Conservation (phyloP, 1,140 invertebrate genomes). For the Ceratosolen fusciceps region DNA sequence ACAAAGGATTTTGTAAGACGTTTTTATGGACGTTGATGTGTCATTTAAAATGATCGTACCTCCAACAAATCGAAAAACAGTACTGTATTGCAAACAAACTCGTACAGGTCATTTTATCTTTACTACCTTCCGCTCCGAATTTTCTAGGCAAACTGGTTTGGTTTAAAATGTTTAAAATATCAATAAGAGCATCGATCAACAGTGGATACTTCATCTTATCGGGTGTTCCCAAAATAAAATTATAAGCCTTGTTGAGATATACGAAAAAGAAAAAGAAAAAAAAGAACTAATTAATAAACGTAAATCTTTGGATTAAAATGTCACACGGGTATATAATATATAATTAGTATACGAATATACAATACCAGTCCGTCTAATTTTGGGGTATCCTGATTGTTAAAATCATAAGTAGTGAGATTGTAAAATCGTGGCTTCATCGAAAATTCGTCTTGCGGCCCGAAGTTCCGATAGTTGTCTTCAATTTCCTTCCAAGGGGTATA, state of each 20-base stretch:
- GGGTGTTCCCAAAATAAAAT: slow-evolving; percentile 90
- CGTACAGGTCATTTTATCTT: slow-evolving; percentile 76
- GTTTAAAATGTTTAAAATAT: slow-evolving; percentile 82
- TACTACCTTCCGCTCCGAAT: slow-evolving; percentile 64
- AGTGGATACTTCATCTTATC: slow-evolving; percentile 92
- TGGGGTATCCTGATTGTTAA: slow-evolving; percentile 84
- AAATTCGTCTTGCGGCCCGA: slow-evolving; percentile 80
- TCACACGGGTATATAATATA: slow-evolving; percentile 21
- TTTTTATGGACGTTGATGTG: slow-evolving; percentile 13
- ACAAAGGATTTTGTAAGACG: not conserved
- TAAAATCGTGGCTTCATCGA: slow-evolving; percentile 92
- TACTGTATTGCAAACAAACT: slow-evolving; percentile 90
- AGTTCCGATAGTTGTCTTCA: slow-evolving; percentile 85
- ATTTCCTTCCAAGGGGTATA: slow-evolving; percentile 85
- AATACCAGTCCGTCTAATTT: slow-evolving; percentile 90
- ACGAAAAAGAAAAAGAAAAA: slow-evolving; percentile 22
- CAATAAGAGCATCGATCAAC: slow-evolving; percentile 88
- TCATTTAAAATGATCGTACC: slow-evolving; percentile 66
- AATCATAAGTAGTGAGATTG: slow-evolving; percentile 81
- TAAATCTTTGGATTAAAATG: too few species aligned
- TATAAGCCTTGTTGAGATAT: slow-evolving; percentile 84
- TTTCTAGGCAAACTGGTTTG: slow-evolving; percentile 71
- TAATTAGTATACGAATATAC: not conserved
- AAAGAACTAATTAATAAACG: too few species aligned
- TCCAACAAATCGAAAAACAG: slow-evolving; percentile 90